Conservation (phyloP, 2,797 vertebrate genomes). For the Moxostoma hubbsi region DNA sequence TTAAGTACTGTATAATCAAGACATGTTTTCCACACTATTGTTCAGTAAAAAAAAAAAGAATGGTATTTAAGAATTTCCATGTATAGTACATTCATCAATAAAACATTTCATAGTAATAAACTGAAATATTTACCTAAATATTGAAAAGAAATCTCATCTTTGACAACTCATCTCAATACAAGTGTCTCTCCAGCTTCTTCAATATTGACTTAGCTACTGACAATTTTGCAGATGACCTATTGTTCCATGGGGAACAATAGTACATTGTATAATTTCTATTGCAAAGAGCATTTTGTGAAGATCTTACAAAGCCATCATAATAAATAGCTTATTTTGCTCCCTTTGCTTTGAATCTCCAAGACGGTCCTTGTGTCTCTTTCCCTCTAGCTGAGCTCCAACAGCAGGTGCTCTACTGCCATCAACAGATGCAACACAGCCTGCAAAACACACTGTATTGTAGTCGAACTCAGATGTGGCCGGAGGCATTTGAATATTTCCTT, state of each 20-base stretch:
- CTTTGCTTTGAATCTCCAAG: conserved; percentile 4
- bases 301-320: conserved; percentile 19
- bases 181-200: background rate
- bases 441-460: conserved; percentile 24
- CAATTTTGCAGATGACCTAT: background rate
- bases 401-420: conserved; percentile 55
- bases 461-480: conserved; percentile 22
- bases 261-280: background rate
- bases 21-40: too few species aligned
- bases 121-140: too few species aligned
- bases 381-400: conserved; percentile 28
- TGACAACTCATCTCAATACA: too few species aligned
- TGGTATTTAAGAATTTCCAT: too few species aligned
- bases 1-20: too few species aligned
- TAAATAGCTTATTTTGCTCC: conserved; percentile 22
- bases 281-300: conserved; percentile 2
- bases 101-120: too few species aligned
- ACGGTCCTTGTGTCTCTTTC: background rate
- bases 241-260: background rate
- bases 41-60: too few species aligned
- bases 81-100: too few species aligned
- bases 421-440: conserved; percentile 43
- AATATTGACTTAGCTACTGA: background rate
- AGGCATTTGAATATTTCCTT: conserved; percentile 47
- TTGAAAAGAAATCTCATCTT: background rate